Base-by-base conservation (phyloP, 2,113 vertebrate genomes). In the Istiophorus platypterus region DNA sequence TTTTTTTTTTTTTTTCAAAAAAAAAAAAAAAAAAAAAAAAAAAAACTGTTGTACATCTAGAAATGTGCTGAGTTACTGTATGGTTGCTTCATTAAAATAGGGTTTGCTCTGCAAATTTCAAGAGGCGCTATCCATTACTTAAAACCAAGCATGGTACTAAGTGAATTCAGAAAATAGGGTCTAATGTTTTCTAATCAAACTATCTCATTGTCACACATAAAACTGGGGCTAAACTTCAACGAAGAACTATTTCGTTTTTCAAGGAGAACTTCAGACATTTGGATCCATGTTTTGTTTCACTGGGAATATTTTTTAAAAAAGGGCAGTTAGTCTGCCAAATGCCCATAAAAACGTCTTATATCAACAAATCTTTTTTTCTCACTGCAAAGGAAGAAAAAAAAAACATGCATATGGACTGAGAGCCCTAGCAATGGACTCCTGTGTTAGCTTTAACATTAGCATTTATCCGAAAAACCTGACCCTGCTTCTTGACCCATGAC, bases 41-140 rank as follows among this genome's bases (percentile, higher is more conserved):
- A 34, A 79, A 85, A 89, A 80, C 49, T 63, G 76, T 81, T 76
- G 77, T 77, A 71, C 42, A 68, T 31, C 85, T 49, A 85, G 85
- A 90, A 92, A 93, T 92, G 68, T 92, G 90, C 91, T 91, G 92
- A 93, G 86, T 90, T 93, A 92, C 88, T 85, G 66, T 88, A 81
- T 65, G 78, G 82, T 69, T 81, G 85, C 89, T 91, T 93, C 89
- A 92, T 93, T 93, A 92, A 93, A 92, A 90, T 91, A 82, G 82
- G 88, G 86, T 92, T 87, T 88, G 87, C 87, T 84, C 89, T 88
- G 90, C 91, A 93, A 85, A 65, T 93, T 94, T 90, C 87, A 62
- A 66, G 70, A 88, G 80, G 59, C 0, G 15, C 86, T 66, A 91
- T 90, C 88, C 88, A 91, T 93, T 93, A 91, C 87, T 85, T 89